Conservation (phyloP, 1,140 invertebrate genomes). For the Drosophila novamexicana region DNA sequence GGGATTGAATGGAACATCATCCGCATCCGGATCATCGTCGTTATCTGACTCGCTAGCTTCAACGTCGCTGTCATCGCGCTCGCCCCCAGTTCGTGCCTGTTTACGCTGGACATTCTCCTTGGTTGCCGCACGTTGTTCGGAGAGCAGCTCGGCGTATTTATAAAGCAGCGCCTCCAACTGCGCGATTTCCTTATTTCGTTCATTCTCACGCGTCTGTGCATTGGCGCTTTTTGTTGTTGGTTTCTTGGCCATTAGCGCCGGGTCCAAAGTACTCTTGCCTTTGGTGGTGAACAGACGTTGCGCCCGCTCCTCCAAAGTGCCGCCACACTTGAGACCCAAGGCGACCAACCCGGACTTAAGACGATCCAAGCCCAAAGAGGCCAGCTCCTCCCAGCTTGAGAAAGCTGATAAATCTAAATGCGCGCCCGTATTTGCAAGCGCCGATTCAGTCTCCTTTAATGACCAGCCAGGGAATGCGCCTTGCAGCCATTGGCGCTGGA, state of each 20-base stretch:
- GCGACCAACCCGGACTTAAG: constrained; percentile 99
- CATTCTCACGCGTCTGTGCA: constrained; percentile 88
- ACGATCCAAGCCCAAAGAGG: constrained; percentile 97
- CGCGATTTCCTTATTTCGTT: constrained; percentile 93
- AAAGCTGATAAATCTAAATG: constrained; percentile 98
- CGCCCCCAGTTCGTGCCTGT: constrained; percentile 97
- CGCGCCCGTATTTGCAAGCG: constrained; percentile 95
- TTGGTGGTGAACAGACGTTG: constrained; percentile 98
- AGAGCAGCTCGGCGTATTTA: constrained; percentile 92
- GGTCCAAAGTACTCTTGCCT: constrained; percentile 95
- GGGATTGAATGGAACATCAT: constrained; percentile 99
- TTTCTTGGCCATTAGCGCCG: constrained; percentile 94
- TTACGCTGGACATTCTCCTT: constrained; percentile 99
- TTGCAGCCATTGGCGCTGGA: constrained; percentile 94
- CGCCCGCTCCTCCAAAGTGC: constrained; percentile 98
- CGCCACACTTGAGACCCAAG: constrained; percentile 99
- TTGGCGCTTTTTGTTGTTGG: constrained; percentile 88
- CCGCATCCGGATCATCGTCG: constrained; percentile 93
- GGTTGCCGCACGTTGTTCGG: constrained; percentile 94
- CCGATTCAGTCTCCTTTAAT: constrained; percentile 95
- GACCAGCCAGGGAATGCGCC: constrained; percentile 98
- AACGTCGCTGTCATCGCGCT: constrained; percentile 96
- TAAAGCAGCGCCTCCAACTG: constrained; percentile 95
- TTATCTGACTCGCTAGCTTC: constrained; percentile 95
- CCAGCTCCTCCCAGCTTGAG: constrained; percentile 98